phyloP scores from a whole-genome alignment of 2,797 vertebrate species.

The Artibeus jamaicensis region DNA sequence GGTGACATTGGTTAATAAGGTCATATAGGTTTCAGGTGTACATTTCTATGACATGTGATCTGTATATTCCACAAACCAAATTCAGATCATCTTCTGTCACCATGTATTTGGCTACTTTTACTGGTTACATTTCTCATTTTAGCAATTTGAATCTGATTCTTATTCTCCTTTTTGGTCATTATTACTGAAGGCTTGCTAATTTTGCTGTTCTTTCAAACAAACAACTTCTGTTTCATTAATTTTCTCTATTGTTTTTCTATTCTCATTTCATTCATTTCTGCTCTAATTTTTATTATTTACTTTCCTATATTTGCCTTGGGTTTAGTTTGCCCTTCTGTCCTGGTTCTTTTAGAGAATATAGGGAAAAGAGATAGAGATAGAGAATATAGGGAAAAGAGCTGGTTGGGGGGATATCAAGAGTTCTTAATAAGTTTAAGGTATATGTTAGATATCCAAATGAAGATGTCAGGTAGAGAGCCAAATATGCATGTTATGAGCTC shows the following conservation, averaged over 20 bases:
- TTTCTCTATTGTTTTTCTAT: constrained; percentile 9
- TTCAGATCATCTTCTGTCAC: not conserved
- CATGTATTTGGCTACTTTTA: not conserved
- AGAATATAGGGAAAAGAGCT: not conserved
- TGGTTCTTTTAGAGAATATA: too few species aligned
- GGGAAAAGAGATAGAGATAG: too few species aligned
- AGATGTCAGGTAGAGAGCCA: not conserved
- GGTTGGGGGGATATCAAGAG: not conserved
- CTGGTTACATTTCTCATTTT: not conserved
- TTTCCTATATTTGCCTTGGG: not conserved
- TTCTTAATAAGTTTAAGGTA: constrained; percentile 25
- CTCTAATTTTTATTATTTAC: not conserved
- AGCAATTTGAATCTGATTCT: not conserved
- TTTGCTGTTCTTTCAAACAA: not conserved
- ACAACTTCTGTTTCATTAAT: not conserved
- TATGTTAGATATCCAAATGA: not conserved
- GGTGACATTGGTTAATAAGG: not conserved
- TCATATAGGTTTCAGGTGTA: not conserved
- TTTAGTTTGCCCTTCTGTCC: not conserved
- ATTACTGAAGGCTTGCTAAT: not conserved
- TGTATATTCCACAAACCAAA: not conserved
- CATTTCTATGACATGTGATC: not conserved
- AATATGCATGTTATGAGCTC: not conserved
- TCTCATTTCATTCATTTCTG: constrained; percentile 16
- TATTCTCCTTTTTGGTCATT: not conserved